Evolutionary conservation across 2,888 invertebrate genomes (phyloP), one percentile per base, ranked within the genome.

Genomic region (Polylopha cassiicola): DNA sequence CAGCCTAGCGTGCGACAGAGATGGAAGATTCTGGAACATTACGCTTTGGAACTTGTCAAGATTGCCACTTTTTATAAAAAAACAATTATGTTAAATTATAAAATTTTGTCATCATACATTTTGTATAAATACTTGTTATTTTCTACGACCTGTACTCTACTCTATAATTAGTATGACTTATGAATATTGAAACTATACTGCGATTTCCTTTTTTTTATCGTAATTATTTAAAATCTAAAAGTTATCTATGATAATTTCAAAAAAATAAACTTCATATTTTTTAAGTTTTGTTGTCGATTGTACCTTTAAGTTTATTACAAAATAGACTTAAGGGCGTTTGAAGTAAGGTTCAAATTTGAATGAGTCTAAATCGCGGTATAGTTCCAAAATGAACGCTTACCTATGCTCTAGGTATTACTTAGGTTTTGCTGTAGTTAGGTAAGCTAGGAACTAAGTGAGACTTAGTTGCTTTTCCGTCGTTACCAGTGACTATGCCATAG

Each of bases 401-500:
- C 5, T n/a, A n/a, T 17, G 4, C n/a, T 8, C 26, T 34, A 26
- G 33, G 8, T 33, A 8, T 33, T 21, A 21, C 30, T 31, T 26
- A 34, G 11, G 6, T 17, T 1, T 17, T 22, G 22, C 33, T 41
- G 34, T 30, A 21, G 23, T 33, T 33, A 38, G 29, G 24, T 16
- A 3, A 27, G 41, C 48, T 72, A 70, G 75, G 78, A 74, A 77
- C 79, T 79, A 74, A 75, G 66, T 55, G 47, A 43, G 53, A 44
- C 47, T 58, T 54, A 53, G 51, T 53, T 64, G 65, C 61, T 63
- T 70, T 58, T 71, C 61, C 63, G 64, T 68, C 65, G 84, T 85
- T 82, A 85, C 84, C 84, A 82, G 82, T 80, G 73, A 77, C 69
- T 78, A 82, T 76, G 84, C 84, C 84, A 85, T 84, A 84, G 84